phyloP scores from a whole-genome alignment of 2,113 vertebrate species.

The Phalacrocorax carbo region DNA sequence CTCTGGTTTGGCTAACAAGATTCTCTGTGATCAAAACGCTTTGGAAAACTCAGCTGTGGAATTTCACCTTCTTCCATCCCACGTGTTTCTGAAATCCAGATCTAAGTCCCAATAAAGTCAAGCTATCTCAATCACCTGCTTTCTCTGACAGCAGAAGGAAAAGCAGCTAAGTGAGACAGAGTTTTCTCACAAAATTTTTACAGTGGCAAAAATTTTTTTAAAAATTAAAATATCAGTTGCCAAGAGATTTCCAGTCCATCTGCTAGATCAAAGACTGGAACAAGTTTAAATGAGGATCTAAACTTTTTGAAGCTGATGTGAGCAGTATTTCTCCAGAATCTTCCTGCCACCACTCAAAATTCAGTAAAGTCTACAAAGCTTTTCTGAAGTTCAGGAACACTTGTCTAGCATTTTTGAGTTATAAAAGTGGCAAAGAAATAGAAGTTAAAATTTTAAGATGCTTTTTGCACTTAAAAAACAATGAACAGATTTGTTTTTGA shows the following conservation, averaged over 20 bases:
- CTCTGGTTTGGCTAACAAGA: not conserved
- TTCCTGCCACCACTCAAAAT: not conserved
- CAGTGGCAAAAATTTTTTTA: not conserved
- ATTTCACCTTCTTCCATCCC: not conserved
- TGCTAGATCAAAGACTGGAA: not conserved
- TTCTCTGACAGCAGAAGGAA: not conserved
- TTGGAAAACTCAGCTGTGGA: not conserved
- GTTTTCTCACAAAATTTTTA: not conserved
- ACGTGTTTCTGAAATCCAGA: not conserved
- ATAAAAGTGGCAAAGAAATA: constrained; percentile 5
- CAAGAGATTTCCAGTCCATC: not conserved
- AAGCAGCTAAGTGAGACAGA: not conserved
- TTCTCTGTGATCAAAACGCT: not conserved
- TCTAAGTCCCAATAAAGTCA: not conserved
- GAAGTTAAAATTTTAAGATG: constrained; percentile 43
- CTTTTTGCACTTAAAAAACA: constrained; percentile 40
- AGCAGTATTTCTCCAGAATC: not conserved
- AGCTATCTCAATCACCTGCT: not conserved
- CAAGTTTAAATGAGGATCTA: not conserved
- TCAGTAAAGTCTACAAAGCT: not conserved
- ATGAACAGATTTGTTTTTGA: not conserved
- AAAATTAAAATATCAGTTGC: not conserved
- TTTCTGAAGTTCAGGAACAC: not conserved
- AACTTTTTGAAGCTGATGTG: not conserved
- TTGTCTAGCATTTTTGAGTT: not conserved